Percentiles rank a stretch among this genome's conserved stretches.
These are phyloP conservation scores for Esox masquinongy DNA, from an alignment of 2,797 vertebrate species.

Conservation along the genomic window DNA sequence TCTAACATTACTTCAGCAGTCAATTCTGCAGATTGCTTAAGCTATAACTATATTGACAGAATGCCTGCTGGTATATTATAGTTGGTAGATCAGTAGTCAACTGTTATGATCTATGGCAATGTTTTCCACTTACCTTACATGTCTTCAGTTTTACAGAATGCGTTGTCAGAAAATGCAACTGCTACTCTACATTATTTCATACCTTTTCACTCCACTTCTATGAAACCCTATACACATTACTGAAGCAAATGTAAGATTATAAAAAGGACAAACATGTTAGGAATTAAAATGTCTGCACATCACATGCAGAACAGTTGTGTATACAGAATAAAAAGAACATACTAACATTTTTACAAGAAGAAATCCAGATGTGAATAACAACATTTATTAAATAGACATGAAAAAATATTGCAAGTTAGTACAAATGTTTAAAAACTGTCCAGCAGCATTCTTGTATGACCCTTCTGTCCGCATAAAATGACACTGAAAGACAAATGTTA, in stretches of 20 bases:
- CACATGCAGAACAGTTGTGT: neutral
- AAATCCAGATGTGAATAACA: neutral
- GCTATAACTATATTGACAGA: neutral
- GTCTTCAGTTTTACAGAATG: neutral
- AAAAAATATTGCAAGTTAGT: neutral
- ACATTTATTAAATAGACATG: conserved; percentile 3
- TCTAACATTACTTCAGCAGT: neutral
- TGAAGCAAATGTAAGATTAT: neutral
- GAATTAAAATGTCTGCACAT: neutral
- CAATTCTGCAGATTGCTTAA: neutral
- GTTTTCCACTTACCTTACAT: neutral
- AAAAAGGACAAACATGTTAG: neutral
- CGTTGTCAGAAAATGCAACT: neutral
- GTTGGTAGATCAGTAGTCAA: neutral
- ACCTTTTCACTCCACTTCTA: neutral
- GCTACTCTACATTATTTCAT: neutral
- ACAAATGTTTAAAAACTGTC: conserved; percentile 18
- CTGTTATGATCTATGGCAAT: neutral
- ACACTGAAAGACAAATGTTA: conserved; percentile 10
- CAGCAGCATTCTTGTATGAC: conserved; percentile 17
- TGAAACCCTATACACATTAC: neutral
- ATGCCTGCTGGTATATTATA: neutral
- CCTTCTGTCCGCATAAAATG: neutral
- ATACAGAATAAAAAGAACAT: neutral
- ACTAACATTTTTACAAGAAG: neutral